These are phyloP conservation scores for Esperia sulphurella DNA, from an alignment of 2,888 invertebrate genomes.

Conservation along the genomic window DNA sequence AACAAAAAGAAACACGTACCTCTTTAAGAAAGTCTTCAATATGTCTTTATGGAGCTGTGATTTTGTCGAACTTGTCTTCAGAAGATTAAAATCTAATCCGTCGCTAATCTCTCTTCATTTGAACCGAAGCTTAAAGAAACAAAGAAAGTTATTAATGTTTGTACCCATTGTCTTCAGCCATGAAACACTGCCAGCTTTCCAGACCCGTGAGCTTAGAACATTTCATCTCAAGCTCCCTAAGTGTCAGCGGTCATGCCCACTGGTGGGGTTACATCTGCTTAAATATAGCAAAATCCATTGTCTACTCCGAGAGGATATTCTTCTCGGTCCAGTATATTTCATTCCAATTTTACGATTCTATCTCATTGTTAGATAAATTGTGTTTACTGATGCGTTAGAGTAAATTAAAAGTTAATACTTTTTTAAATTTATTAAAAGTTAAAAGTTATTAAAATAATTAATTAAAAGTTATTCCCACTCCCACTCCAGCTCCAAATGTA, in stretches of 20 bases:
- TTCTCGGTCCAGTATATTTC: constrained; percentile 29
- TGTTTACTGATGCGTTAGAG: constrained; percentile 19
- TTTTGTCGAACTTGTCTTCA: background rate
- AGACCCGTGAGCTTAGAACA: constrained; percentile 23
- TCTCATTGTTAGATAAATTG: constrained; percentile 20
- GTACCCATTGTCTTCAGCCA: constrained; percentile 62
- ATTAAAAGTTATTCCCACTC: background rate
- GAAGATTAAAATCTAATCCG: background rate
- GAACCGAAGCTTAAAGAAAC: constrained; percentile 40
- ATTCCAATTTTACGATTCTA: constrained; percentile 24
- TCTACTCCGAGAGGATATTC: constrained; percentile 46
- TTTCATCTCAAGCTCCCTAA: constrained; percentile 21
- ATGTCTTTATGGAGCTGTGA: no score
- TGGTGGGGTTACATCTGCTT: constrained; percentile 45
- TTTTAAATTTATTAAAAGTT: background rate
- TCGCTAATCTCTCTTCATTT: constrained; percentile 38
- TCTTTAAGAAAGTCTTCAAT: no score
- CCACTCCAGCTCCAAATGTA: no score
- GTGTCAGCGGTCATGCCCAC: constrained; percentile 29
- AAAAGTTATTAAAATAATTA: no score
- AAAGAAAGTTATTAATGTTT: constrained; percentile 76
- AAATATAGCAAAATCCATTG: constrained; percentile 63
- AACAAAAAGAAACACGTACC: no score
- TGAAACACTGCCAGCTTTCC: constrained; percentile 43
- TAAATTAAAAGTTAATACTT: background rate